Percentiles rank a stretch among this genome's conserved stretches.
phyloP scores from a whole-genome alignment of 2,113 vertebrate species.

The Dascyllus trimaculatus region DNA sequence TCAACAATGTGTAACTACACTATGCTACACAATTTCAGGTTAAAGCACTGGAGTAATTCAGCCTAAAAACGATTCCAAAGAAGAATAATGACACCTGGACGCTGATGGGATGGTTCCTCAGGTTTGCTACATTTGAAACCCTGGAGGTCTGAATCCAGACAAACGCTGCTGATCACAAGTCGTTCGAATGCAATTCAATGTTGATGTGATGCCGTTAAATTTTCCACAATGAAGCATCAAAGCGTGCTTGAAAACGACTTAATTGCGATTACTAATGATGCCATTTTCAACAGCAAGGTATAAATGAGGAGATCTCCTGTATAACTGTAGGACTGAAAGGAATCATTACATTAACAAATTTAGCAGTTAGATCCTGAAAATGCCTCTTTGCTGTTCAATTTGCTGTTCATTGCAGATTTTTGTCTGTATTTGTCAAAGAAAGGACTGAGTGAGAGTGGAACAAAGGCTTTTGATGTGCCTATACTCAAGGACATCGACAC shows the following conservation, averaged over 20 bases:
- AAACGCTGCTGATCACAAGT: too few species aligned
- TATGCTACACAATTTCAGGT: too few species aligned
- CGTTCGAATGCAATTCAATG: neutral
- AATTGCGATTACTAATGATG: constrained; percentile 1
- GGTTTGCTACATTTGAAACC: too few species aligned
- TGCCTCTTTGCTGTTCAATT: constrained; percentile 57
- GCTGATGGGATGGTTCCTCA: too few species aligned
- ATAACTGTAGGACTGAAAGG: constrained; percentile 13
- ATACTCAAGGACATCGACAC: constrained; percentile 76
- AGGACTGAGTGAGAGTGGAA: constrained; percentile 32
- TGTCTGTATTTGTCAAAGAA: constrained; percentile 42
- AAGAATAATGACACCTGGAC: too few species aligned
- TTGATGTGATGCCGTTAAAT: constrained; percentile 1
- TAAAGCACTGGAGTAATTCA: too few species aligned
- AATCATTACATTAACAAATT: constrained; percentile 57
- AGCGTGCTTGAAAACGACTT: neutral
- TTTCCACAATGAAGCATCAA: neutral
- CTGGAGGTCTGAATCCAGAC: too few species aligned
- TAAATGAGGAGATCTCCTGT: constrained; percentile 15
- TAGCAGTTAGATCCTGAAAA: constrained; percentile 56
- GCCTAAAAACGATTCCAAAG: too few species aligned
- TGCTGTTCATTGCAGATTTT: constrained; percentile 60
- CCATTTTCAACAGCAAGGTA: constrained; percentile 4
- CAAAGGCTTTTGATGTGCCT: constrained; percentile 59
- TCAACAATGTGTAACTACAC: too few species aligned